A percentile compares a stretch with the other conserved stretches of the same genome.
Evolutionary conservation across 2,113 vertebrate genomes (phyloP).

Genomic region (Cololabis saira): DNA sequence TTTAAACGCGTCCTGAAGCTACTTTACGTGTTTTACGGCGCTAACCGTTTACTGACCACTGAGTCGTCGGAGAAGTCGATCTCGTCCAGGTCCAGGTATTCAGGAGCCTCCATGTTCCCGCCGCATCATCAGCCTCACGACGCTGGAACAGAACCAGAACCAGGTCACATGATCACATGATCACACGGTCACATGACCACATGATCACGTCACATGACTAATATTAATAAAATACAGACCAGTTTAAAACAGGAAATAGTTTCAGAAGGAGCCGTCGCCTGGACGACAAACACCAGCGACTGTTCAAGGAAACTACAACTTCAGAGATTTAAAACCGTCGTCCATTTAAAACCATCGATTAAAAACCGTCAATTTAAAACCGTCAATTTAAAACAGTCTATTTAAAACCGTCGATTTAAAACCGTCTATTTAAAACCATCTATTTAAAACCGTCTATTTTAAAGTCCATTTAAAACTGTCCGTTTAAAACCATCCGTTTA

Average conservation of each 20-base stretch:
- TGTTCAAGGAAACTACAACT: slow-evolving; percentile 1
- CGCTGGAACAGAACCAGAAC: slow-evolving; percentile 44
- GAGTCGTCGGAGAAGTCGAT: slow-evolving; percentile 98
- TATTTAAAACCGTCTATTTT: no score
- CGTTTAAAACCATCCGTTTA: no score
- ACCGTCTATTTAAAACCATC: no score
- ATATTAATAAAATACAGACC: slow-evolving; percentile 10
- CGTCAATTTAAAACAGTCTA: no score
- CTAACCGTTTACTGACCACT: slow-evolving; percentile 92
- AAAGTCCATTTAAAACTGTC: no score
- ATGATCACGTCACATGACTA: neutral
- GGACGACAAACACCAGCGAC: neutral
- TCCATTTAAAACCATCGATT: slow-evolving; percentile 10
- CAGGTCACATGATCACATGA: neutral
- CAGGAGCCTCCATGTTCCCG: slow-evolving; percentile 97
- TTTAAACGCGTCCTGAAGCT: no score
- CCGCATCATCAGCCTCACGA: slow-evolving; percentile 86
- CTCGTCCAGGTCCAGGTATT: slow-evolving; percentile 99
- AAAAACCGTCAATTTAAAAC: slow-evolving; percentile 2
- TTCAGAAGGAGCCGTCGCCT: slow-evolving; percentile 3
- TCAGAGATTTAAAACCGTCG: neutral
- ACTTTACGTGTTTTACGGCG: no score
- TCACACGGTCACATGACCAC: neutral
- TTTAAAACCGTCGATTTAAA: no score
- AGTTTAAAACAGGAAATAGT: slow-evolving; percentile 14